Percentiles rank a stretch among this genome's conserved stretches.
phyloP scores from a whole-genome alignment of 2,113 vertebrate species.

The Clarias magur region DNA sequence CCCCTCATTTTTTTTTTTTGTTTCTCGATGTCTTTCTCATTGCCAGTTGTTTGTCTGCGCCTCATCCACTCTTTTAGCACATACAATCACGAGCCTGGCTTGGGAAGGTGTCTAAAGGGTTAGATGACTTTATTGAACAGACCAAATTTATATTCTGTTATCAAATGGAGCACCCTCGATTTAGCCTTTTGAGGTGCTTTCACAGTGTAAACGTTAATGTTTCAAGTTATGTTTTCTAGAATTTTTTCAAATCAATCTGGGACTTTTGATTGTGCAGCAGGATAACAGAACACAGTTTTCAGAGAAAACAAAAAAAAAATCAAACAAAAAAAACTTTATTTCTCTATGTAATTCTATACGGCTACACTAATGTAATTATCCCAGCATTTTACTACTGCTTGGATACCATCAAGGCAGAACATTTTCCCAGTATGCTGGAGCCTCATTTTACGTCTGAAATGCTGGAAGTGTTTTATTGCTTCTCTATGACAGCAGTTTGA shows the following conservation, averaged over 20 bases:
- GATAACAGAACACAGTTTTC: too few species aligned
- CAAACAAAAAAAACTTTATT: too few species aligned
- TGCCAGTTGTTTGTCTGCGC: constrained; percentile 6
- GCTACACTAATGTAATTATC: too few species aligned
- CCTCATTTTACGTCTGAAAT: too few species aligned
- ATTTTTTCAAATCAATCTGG: not conserved
- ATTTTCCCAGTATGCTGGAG: too few species aligned
- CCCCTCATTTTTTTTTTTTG: constrained; percentile 53
- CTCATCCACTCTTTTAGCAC: not conserved
- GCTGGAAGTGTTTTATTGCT: too few species aligned
- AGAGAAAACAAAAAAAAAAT: too few species aligned
- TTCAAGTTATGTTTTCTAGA: not conserved
- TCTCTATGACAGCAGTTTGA: too few species aligned
- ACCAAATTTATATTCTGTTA: not conserved
- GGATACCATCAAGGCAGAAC: too few species aligned
- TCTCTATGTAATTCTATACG: too few species aligned
- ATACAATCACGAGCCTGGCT: constrained; percentile 7
- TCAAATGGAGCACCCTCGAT: not conserved
- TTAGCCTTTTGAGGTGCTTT: not conserved
- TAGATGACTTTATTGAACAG: not conserved
- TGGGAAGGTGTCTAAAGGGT: not conserved
- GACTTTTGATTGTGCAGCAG: too few species aligned
- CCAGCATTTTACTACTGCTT: too few species aligned
- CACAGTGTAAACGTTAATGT: not conserved
- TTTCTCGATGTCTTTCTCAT: constrained; percentile 52